Evolutionary conservation across 2,113 vertebrate species (phyloP).

Genomic region (Fregata magnificens): DNA sequence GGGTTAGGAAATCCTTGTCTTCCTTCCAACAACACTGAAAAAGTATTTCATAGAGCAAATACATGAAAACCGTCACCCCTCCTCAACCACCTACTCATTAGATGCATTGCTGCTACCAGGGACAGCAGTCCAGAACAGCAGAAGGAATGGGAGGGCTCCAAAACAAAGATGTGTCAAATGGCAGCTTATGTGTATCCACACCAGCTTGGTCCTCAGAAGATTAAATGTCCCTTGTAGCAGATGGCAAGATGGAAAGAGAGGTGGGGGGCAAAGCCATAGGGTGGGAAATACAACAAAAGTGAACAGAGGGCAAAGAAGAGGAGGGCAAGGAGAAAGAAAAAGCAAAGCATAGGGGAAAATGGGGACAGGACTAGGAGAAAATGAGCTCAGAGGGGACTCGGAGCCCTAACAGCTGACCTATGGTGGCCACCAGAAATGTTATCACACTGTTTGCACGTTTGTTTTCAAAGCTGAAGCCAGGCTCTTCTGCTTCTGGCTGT

Average conservation of each 20-base stretch:
- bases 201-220: not conserved
- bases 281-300: not conserved
- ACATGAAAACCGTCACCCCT: rapidly evolving
- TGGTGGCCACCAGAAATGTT: not conserved
- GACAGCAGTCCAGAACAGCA: not conserved
- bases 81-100: not conserved
- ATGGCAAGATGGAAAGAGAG: not conserved
- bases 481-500: not conserved
- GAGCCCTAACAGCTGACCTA: not conserved
- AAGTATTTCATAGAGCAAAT: not conserved
- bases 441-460: rapidly evolving
- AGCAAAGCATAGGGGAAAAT: not conserved
- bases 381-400: not conserved
- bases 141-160: not conserved
- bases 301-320: not conserved
- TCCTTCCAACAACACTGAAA: not conserved
- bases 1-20: not conserved
- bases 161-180: not conserved
- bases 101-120: rapidly evolving
- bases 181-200: not conserved
- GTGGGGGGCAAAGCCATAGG: not conserved
- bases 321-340: not conserved
- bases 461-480: not conserved
- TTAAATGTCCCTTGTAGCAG: not conserved
- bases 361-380: not conserved